Base-by-base conservation (phyloP, 2,888 invertebrate genomes). In the Caenorhabditis sp. region DNA sequence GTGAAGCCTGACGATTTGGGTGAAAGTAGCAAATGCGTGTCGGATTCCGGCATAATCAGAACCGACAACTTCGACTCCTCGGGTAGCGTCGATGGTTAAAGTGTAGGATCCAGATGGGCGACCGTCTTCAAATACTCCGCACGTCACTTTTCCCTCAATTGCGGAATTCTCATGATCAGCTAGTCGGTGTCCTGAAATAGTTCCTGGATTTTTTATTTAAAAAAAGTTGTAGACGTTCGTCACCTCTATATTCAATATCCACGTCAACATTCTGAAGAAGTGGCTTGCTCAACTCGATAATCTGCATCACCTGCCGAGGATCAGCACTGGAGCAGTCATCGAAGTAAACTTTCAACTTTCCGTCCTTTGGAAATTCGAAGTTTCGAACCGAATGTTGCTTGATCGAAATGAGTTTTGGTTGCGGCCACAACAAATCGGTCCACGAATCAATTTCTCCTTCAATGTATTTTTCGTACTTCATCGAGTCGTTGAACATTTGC, bases 401-500 rank as follows among this genome's bases (percentile, higher is more conserved):
- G 32, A 94, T 62, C 4, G 77, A 50, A 8, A 82, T 92, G 68
- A 92, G 93, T 88, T 94, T 94, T 0, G 94, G 94, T 82, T 93
- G 94, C 1, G 94, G 94, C 94, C 94, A 94, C 50, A 94, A 89
- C 51, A 93, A 88, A 83, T 93, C 93, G 8, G 94, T 90, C 83
- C 93, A 92, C 28, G 92, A 92, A 81, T 94, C 93, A 13, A 81
- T 67, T 4, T 67, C 72, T 18, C 78, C 79, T 32, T 79, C 80
- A 9, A 64, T 62, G 55, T 79, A 85, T 47, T 80, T 80, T 18
- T 84, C 84, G 28, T 78, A 84, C 32, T 74, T 71, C n/a, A 37
- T 15, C 60, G 76, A 70, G 50, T 87, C 87, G 35, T 69, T 76
- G 72, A 87, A 85, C 1, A 85, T 74, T 18, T 84, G 80, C 0